Percentiles rank a stretch among this genome's conserved stretches.
Evolutionary conservation across 2,797 vertebrate genomes (phyloP).

Genomic region (Enteromius viviparus): DNA sequence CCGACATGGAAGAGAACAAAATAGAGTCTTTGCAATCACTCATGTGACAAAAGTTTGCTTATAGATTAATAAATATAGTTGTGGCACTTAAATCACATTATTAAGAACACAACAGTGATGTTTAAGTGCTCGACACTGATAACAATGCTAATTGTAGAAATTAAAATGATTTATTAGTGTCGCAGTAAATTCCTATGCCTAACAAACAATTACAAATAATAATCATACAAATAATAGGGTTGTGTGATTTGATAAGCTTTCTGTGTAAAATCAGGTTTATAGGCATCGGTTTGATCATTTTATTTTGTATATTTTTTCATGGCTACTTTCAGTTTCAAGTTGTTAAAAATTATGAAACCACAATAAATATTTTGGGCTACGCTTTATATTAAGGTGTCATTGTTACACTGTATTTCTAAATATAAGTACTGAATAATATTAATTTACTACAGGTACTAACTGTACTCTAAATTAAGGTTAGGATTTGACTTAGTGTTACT

Average conservation of each 20-base stretch:
- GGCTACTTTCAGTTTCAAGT: neutral
- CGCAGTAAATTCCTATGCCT: neutral
- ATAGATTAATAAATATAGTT: neutral
- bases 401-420: no score
- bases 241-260: neutral
- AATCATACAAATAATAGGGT: no score
- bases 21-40: neutral
- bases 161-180: neutral
- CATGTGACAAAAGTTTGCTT: neutral
- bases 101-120: neutral
- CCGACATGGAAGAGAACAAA: conserved; percentile 25
- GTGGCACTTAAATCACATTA: neutral
- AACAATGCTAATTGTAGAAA: neutral
- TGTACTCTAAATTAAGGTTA: no score
- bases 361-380: neutral
- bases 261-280: neutral
- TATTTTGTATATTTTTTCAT: neutral
- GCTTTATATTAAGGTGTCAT: no score
- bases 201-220: no score
- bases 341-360: neutral
- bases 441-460: no score
- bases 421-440: no score
- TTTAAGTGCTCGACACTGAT: neutral
- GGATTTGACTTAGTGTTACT: no score
- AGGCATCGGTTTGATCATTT: neutral